Conservation (phyloP, 2,888 invertebrate genomes). For the Epicampocera succincta region DNA sequence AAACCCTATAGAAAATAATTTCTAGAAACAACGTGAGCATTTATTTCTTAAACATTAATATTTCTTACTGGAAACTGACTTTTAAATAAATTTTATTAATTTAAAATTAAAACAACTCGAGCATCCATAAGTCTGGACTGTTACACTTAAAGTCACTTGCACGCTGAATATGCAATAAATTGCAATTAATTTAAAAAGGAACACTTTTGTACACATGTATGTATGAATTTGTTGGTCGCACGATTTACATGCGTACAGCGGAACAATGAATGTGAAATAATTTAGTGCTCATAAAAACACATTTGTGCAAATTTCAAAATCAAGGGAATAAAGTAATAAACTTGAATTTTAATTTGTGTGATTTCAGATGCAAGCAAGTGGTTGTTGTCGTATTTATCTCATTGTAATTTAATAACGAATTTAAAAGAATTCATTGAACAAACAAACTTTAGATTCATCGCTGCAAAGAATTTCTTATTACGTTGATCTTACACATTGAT, state of each 20-base stretch:
- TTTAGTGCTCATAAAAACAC: conserved; percentile 6
- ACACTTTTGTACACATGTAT: no score
- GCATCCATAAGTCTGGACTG: no score
- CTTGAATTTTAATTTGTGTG: conserved; percentile 43
- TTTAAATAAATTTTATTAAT: no score
- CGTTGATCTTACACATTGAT: conserved; percentile 4
- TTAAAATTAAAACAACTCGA: no score
- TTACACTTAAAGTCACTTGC: no score
- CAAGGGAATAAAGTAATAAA: conserved; percentile 55
- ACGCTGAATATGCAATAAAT: conserved; percentile 16
- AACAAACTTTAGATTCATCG: conserved; percentile 32
- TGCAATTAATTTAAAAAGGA: conserved; percentile 11
- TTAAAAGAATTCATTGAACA: conserved; percentile 29
- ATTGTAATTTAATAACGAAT: conserved; percentile 25
- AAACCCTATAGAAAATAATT: no score
- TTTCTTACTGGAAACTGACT: no score
- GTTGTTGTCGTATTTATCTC: conserved; percentile 3
- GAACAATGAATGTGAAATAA: conserved; percentile 21
- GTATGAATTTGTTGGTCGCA: background rate
- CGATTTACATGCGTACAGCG: background rate
- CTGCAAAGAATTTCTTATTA: conserved; percentile 50
- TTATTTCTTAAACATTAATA: no score
- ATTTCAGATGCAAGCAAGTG: conserved; percentile 27
- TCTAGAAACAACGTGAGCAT: no score
- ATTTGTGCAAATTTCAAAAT: conserved; percentile 41